Conservation (phyloP, 2,797 vertebrate species). For the Macrochelys suwanniensis region DNA sequence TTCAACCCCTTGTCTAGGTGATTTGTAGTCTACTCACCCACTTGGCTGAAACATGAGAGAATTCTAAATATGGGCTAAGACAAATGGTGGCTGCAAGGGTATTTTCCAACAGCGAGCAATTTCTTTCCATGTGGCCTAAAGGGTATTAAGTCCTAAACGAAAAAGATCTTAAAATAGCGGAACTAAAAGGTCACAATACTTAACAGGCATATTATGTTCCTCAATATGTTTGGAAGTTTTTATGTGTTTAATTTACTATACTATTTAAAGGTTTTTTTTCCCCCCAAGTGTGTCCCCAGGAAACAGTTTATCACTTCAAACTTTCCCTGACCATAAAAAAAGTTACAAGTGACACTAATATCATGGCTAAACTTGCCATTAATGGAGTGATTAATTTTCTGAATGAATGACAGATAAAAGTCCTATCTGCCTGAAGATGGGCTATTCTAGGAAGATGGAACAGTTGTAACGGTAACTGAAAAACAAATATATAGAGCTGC, state of each 20-base stretch:
- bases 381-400: neutral
- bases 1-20: neutral
- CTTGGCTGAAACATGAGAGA: constrained; percentile 31
- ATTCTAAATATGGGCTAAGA: neutral
- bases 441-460: neutral
- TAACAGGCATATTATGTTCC: constrained; percentile 11
- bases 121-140: neutral
- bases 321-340: neutral
- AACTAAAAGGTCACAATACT: constrained; percentile 9
- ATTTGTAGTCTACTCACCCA: neutral
- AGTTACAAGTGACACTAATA: neutral
- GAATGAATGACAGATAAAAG: constrained; percentile 10
- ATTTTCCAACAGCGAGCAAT: neutral
- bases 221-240: neutral
- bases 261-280: constrained; percentile 5
- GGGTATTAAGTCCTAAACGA: neutral
- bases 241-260: constrained; percentile 9
- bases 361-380: neutral
- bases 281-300: neutral
- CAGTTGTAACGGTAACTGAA: neutral
- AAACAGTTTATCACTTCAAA: constrained; percentile 42
- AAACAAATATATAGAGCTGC: neutral
- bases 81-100: neutral
- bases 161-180: neutral
- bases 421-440: neutral